These are phyloP conservation scores for Pangasius sanitwongsei DNA, from an alignment of 2,797 vertebrate genomes.

Conservation along the genomic window DNA sequence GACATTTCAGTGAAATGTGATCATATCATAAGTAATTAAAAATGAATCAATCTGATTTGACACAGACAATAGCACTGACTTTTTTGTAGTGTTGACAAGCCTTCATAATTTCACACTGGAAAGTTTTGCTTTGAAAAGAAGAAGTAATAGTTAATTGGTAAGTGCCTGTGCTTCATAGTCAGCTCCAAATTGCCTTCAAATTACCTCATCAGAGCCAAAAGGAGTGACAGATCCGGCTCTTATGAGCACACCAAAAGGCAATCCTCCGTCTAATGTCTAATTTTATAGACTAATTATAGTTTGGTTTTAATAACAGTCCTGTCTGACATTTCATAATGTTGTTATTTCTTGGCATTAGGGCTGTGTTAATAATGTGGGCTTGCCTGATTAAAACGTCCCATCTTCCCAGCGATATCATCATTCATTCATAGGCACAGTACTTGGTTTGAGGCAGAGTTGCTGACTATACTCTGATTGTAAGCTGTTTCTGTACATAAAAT, in stretches of 20 bases:
- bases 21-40: constrained; percentile 58
- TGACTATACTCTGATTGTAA: constrained; percentile 26
- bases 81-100: constrained; percentile 14
- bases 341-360: constrained; percentile 47
- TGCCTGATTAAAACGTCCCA: constrained; percentile 48
- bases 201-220: constrained; percentile 38
- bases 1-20: constrained; percentile 44
- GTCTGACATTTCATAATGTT: constrained; percentile 44
- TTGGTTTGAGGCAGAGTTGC: neutral
- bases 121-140: constrained; percentile 22
- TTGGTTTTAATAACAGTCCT: constrained; percentile 55
- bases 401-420: constrained; percentile 37
- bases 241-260: constrained; percentile 48
- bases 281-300: constrained; percentile 57
- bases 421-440: constrained; percentile 4
- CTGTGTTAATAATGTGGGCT: constrained; percentile 49
- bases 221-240: constrained; percentile 31
- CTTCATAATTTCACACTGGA: constrained; percentile 31
- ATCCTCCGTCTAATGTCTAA: constrained; percentile 48
- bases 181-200: constrained; percentile 52
- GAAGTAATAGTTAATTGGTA: constrained; percentile 26
- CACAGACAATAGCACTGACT: constrained; percentile 32
- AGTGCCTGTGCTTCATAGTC: constrained; percentile 41
- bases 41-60: constrained; percentile 45
- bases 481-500: neutral